Percentiles rank a stretch among this genome's conserved stretches.
phyloP scores from a whole-genome alignment of 2,888 invertebrate species.

The Andricus quercusramuli region DNA sequence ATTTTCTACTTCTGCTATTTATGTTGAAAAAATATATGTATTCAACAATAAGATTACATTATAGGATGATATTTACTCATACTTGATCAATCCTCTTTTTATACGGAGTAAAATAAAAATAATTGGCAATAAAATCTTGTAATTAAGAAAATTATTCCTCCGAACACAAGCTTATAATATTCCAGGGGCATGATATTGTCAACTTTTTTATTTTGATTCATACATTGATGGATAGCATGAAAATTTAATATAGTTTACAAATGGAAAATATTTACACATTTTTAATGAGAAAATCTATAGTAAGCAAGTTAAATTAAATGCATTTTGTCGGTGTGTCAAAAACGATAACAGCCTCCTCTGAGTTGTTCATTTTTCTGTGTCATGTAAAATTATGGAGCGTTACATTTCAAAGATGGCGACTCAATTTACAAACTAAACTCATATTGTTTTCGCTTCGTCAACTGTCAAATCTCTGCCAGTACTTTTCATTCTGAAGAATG shows the following conservation, averaged over 20 bases:
- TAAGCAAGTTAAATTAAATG: neutral
- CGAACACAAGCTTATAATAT: too few relatives aligned
- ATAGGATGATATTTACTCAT: too few relatives aligned
- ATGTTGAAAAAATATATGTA: too few relatives aligned
- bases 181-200: too few relatives aligned
- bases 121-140: too few relatives aligned
- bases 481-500: neutral
- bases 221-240: neutral
- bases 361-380: slow-evolving; percentile 25
- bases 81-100: too few relatives aligned
- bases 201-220: neutral
- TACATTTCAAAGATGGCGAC: neutral
- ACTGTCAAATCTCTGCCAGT: neutral
- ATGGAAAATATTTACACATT: neutral
- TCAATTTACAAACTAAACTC: neutral
- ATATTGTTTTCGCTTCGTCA: neutral
- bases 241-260: neutral
- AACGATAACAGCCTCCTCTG: slow-evolving; percentile 18
- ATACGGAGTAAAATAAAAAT: too few relatives aligned
- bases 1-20: too few relatives aligned
- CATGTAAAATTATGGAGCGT: slow-evolving; percentile 4
- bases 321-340: slow-evolving; percentile 28
- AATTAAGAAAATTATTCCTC: too few relatives aligned
- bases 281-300: neutral
- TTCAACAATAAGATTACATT: too few relatives aligned